Conservation (phyloP, 2,888 invertebrate genomes). For the Graphium colonna region DNA sequence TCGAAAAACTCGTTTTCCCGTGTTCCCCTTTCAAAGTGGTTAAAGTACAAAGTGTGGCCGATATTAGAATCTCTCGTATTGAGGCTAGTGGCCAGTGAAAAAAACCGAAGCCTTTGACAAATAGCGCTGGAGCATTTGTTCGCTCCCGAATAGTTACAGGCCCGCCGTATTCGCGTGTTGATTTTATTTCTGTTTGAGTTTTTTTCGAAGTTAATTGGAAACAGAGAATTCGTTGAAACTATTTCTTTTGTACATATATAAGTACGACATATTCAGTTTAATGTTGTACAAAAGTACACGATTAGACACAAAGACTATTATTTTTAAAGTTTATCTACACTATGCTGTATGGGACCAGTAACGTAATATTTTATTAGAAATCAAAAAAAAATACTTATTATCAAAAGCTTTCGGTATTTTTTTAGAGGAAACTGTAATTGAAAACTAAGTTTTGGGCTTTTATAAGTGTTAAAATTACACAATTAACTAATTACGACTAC, state of each 20-base stretch:
- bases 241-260: not conserved
- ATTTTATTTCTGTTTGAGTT: not conserved
- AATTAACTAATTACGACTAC: no score
- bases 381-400: no score
- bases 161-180: not conserved
- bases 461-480: no score
- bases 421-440: no score
- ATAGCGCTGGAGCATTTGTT: slow-evolving; percentile 14
- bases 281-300: no score
- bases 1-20: slow-evolving; percentile 35
- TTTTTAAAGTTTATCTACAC: no score
- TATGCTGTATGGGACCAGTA: no score
- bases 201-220: not conserved
- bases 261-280: no score
- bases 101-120: slow-evolving; percentile 18
- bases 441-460: no score
- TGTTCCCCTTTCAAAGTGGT: slow-evolving; percentile 20
- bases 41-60: slow-evolving; percentile 19
- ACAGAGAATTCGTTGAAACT: not conserved
- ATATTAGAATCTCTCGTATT: slow-evolving; percentile 20
- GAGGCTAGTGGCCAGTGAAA: not conserved
- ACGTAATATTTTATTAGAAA: no score
- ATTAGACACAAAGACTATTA: no score
- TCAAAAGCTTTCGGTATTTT: no score
- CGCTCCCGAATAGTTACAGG: not conserved